These are phyloP conservation scores for Hesperia comma DNA, from an alignment of 2,888 invertebrate species.

Conservation along the genomic window DNA sequence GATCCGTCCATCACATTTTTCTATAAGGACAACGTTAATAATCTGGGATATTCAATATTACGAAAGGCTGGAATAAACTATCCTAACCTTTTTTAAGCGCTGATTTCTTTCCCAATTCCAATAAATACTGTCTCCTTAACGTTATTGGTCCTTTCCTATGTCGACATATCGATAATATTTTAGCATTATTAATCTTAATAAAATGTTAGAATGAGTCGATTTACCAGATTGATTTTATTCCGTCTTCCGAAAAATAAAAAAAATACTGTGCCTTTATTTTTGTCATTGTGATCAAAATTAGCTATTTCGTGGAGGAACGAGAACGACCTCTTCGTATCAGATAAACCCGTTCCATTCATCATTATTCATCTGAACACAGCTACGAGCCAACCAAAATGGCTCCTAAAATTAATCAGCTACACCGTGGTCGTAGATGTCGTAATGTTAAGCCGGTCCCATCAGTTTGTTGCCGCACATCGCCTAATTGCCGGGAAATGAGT, in stretches of 20 bases:
- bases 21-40: no score
- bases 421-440: slow-evolving; percentile 34
- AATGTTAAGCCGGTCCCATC: slow-evolving; percentile 35
- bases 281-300: no score
- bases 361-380: background rate
- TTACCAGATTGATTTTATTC: no score
- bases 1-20: no score
- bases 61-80: background rate
- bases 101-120: background rate
- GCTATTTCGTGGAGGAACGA: no score
- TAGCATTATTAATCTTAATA: background rate
- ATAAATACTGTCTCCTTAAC: background rate
- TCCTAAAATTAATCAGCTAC: slow-evolving; percentile 37
- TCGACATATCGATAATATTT: background rate
- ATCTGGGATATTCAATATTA: background rate
- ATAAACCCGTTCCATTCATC: background rate
- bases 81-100: background rate
- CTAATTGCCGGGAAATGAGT: slow-evolving; percentile 71
- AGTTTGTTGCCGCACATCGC: slow-evolving; percentile 38
- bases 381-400: background rate
- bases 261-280: no score
- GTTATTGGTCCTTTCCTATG: background rate
- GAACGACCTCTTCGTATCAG: background rate
- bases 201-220: background rate
- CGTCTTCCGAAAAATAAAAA: no score